Percentiles rank a stretch among this genome's conserved stretches.
Evolutionary conservation across 1,140 invertebrate genomes (phyloP).

Genomic region (Drosophila santomea): DNA sequence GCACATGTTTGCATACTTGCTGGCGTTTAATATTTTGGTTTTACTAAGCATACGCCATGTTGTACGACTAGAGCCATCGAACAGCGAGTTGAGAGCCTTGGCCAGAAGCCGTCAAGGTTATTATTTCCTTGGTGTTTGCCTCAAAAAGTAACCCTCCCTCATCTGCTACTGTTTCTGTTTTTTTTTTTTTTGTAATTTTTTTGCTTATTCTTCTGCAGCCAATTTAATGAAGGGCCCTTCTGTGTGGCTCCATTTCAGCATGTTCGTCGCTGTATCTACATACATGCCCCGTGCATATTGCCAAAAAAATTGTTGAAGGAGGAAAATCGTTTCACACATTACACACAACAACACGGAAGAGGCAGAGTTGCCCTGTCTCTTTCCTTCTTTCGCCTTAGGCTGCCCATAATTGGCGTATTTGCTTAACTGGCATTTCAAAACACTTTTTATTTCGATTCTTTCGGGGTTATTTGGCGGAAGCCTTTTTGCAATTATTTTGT

Average conservation of each 20-base stretch:
- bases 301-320: slow-evolving; percentile 34
- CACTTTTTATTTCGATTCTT: slow-evolving; percentile 13
- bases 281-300: slow-evolving; percentile 39
- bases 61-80: slow-evolving; percentile 49
- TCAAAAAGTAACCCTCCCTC: slow-evolving; percentile 28
- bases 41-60: slow-evolving; percentile 74
- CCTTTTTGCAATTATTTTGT: slow-evolving; percentile 33
- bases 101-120: slow-evolving; percentile 69
- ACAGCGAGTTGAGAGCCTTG: slow-evolving; percentile 37
- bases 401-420: slow-evolving; percentile 38
- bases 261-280: slow-evolving; percentile 42
- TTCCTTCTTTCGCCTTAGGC: slow-evolving; percentile 34
- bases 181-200: neutral
- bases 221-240: slow-evolving; percentile 22
- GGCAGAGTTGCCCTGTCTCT: slow-evolving; percentile 41
- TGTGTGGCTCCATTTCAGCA: slow-evolving; percentile 24
- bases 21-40: slow-evolving; percentile 26
- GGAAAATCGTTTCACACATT: slow-evolving; percentile 52
- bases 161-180: slow-evolving; percentile 7
- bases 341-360: slow-evolving; percentile 51
- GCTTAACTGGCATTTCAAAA: slow-evolving; percentile 33
- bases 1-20: slow-evolving; percentile 30
- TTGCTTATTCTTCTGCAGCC: neutral
- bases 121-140: slow-evolving; percentile 53
- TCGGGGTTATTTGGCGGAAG: slow-evolving; percentile 14